Conservation (phyloP, 2,888 invertebrate species). For the Euzophera pinguis region DNA sequence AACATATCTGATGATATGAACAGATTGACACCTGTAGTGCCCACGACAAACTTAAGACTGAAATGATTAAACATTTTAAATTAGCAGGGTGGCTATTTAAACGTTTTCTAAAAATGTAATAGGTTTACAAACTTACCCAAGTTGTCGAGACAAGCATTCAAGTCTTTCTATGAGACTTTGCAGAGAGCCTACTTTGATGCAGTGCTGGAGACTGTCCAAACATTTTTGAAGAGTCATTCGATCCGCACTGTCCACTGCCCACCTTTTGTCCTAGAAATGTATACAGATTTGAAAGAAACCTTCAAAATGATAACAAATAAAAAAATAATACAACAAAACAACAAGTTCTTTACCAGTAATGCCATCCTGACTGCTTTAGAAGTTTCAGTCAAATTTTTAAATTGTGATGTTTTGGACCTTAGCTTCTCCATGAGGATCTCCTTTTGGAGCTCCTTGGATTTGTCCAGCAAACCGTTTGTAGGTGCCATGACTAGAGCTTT, state of each 20-base stretch:
- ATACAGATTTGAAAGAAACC: neutral
- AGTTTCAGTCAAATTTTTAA: conserved; percentile 90
- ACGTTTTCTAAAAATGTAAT: neutral
- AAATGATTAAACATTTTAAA: conserved; percentile 25
- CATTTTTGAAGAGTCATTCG: conserved; percentile 93
- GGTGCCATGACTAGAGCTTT: conserved; percentile 54
- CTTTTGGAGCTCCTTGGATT: conserved; percentile 82
- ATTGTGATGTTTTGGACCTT: conserved; percentile 89
- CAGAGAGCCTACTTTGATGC: conserved; percentile 94
- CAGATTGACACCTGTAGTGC: conserved; percentile 87
- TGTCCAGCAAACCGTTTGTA: conserved; percentile 55
- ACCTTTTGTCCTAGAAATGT: conserved; percentile 88
- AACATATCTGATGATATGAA: conserved; percentile 98
- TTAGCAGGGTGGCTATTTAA: neutral
- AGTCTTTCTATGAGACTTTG: conserved; percentile 95
- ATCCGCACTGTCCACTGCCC: conserved; percentile 91
- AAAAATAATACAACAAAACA: neutral
- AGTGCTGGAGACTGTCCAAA: conserved; percentile 94
- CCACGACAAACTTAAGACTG: conserved; percentile 92
- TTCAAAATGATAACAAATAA: neutral
- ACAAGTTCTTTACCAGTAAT: conserved; percentile 82
- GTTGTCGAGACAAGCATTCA: conserved; percentile 93
- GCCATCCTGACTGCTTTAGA: conserved; percentile 93
- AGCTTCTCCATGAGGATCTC: conserved; percentile 95
- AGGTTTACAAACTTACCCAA: conserved; percentile 80